Percentiles rank a stretch among this genome's conserved stretches.
Conservation (phyloP, 2,797 vertebrate species). For the Poeciliopsis presidionis region DNA sequence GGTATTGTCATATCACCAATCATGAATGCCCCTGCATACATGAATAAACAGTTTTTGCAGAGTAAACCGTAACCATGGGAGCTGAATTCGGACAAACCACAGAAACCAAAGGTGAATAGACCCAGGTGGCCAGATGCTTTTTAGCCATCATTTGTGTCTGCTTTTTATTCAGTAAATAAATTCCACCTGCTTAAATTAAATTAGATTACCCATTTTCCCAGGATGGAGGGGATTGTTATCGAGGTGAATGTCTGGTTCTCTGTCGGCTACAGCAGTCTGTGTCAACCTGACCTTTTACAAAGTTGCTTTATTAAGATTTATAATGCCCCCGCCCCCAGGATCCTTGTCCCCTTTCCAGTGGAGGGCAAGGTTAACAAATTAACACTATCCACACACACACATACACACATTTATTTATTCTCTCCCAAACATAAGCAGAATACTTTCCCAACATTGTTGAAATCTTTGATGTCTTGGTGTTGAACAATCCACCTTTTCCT, state of each 20-base stretch:
- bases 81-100: constrained; percentile 49
- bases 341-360: constrained; percentile 47
- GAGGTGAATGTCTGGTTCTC: constrained; percentile 20
- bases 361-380: constrained; percentile 64
- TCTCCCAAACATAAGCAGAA: constrained; percentile 12
- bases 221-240: constrained; percentile 19
- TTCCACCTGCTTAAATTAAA: constrained; percentile 34
- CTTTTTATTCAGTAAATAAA: constrained; percentile 22
- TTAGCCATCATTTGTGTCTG: constrained; percentile 18
- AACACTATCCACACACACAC: constrained; percentile 15
- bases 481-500: constrained; percentile 21
- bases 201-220: constrained; percentile 28
- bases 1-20: constrained; percentile 30
- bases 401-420: constrained; percentile 11
- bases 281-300: constrained; percentile 59
- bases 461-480: constrained; percentile 14
- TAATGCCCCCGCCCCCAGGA: constrained; percentile 49
- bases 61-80: constrained; percentile 61
- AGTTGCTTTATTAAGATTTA: constrained; percentile 61
- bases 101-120: constrained; percentile 50
- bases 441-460: constrained; percentile 25
- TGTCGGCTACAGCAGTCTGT: constrained; percentile 38
- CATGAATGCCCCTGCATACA: constrained; percentile 45
- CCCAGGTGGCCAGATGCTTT: constrained; percentile 47
- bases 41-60: constrained; percentile 51